Evolutionary conservation across 2,888 invertebrate genomes (phyloP), one percentile per base, ranked within the genome.

Genomic region (Choreutis nemorana): DNA sequence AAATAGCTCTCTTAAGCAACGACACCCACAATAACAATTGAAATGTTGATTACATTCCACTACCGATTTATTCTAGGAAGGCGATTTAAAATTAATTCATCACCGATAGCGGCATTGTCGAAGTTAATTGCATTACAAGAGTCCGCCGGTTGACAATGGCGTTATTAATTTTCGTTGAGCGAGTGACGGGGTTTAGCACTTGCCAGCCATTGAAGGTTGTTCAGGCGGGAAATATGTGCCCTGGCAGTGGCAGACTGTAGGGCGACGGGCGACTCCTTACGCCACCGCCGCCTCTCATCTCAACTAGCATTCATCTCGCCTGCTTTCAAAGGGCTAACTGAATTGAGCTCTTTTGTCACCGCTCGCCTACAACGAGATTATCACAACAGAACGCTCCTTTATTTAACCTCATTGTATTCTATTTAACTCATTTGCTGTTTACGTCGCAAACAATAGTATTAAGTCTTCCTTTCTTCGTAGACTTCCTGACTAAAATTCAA

Each of bases 91-190:
- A 71, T 71, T 70, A 72, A 71, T 68, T 72, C 61, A 67, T 67
- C 58, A 77, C 57, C 64, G 68, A 70, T 64, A 67, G 53, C 52
- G 45, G 61, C 42, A 68, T 75, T 78, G 78, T 78, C 42, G 50
- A 49, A 64, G 68, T 72, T 78, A 78, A 78, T 78, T 78, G 78
- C 72, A 75, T 78, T 77, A 78, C 66, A 71, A 77, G 77, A 66
- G 72, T 58, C 63, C 54, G 58, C 50, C 59, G 63, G 57, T 48
- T 48, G 44, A 77, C 75, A 77, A 77, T 64, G 58, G 71, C 61
- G 55, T 70, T 58, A 73, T 78, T 77, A 77, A 73, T 65, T 73
- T 72, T 64, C 51, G 60, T 62, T 51, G 59, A 65, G 56, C 51
- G 67, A 67, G 62, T 59, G 60, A 52, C 57, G 55, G 55, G 58